Evolutionary conservation across 2,888 invertebrate genomes (phyloP).

Genomic region (Empis stercorea): DNA sequence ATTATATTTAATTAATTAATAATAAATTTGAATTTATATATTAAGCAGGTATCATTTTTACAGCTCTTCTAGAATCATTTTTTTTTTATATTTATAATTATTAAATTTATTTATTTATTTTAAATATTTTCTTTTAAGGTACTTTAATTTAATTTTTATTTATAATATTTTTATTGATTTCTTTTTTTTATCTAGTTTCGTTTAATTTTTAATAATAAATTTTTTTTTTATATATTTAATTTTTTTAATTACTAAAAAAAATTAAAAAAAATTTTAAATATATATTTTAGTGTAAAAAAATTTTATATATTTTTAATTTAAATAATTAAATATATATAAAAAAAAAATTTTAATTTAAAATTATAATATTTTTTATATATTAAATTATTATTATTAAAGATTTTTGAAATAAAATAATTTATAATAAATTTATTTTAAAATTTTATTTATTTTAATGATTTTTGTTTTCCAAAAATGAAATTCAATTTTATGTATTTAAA

Average conservation of each 20-base stretch:
- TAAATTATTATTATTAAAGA: too few species aligned
- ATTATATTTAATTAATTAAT: conserved; percentile 3
- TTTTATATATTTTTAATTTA: too few species aligned
- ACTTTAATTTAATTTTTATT: conserved; percentile 8
- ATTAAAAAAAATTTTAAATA: too few species aligned
- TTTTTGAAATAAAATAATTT: too few species aligned
- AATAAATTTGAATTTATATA: conserved; percentile 13
- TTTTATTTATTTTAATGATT: too few species aligned
- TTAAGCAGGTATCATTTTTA: conserved; percentile 36
- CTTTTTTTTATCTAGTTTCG: conserved; percentile 2
- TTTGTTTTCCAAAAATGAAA: too few species aligned
- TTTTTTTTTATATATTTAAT: conserved; percentile 9
- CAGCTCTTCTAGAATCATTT: conserved; percentile 35
- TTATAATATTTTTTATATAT: too few species aligned
- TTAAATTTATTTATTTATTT: conserved; percentile 14
- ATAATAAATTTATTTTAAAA: too few species aligned
- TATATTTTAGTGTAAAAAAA: too few species aligned
- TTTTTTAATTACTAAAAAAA: conserved; percentile 3
- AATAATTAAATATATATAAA: too few species aligned
- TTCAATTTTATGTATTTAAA: too few species aligned
- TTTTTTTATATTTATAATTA: conserved; percentile 19
- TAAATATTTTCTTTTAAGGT: conserved; percentile 1
- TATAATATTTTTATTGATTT: conserved; percentile 1
- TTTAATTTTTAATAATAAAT: conserved; percentile 8
- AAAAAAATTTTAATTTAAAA: too few species aligned